Evolutionary conservation across 2,888 invertebrate species (phyloP), one percentile per base, ranked within the genome.

Genomic region (Strigamia transsilvanica): DNA sequence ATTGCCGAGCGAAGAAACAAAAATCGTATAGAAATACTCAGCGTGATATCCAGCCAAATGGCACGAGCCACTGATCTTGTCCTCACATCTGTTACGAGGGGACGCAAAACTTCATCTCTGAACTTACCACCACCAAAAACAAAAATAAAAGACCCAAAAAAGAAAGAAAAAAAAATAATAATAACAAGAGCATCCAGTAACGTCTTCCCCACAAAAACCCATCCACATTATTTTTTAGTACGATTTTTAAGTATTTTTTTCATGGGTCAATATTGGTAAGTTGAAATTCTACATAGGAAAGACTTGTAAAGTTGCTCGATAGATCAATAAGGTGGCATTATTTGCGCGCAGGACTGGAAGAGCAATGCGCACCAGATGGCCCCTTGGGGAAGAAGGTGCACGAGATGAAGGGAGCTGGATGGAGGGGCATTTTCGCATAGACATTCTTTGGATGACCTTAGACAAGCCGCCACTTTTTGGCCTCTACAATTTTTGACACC

Each of bases 271-370:
- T 51, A 18, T 51, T 12, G 18, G 51, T 51, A 3, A 1, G 10
- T 15, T 7, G 15, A 73, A 73, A 73, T 73, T 73, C 2, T 27
- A 73, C 27, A 73, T 73, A 12, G 73, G 23, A 12, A 56, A 56
- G 56, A 32, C 27, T 73, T 32, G 73, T 73, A 73, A 73, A 80
- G 51, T 38, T 82, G 51, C 41, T 42, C 82, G 77, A 82, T 82
- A 82, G 77, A 82, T 82, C 82, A 82, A 82, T 82, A 82, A 82
- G 42, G 42, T 78, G 46, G 77, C 82, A 82, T 82, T 82, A 82
- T 78, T 51, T 41, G 82, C 32, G 82, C 82, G 77, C 82, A 23
- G 77, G 82, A 46, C 77, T 51, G 82, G 82, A 82, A 82, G 61
- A 82, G 82, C 82, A 82, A 82, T 82, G 82, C 32, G 77, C 77